Evolutionary conservation across 2,797 vertebrate genomes (phyloP).

Genomic region (Lagodon rhomboides): DNA sequence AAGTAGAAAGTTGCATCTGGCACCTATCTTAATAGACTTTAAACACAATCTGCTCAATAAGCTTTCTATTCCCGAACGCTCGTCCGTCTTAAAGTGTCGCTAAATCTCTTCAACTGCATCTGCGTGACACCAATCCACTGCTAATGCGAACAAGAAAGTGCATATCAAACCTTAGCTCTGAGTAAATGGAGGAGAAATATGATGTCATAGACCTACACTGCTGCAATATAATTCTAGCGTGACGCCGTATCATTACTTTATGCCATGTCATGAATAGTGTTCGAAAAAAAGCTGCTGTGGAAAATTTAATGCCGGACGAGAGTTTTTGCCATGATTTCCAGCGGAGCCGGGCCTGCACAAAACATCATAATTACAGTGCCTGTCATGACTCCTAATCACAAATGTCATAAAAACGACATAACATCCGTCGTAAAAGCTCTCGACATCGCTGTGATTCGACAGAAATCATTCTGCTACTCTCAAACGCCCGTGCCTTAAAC

Average conservation of each 20-base stretch:
- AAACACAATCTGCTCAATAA: slow-evolving; percentile 65
- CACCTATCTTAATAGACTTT: slow-evolving; percentile 57
- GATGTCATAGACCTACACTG: slow-evolving; percentile 61
- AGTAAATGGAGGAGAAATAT: slow-evolving; percentile 71
- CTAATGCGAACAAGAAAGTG: slow-evolving; percentile 72
- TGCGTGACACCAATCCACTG: slow-evolving; percentile 63
- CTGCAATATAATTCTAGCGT: slow-evolving; percentile 65
- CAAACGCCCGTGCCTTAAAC: slow-evolving; percentile 61
- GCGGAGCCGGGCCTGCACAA: slow-evolving; percentile 68
- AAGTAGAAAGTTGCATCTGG: slow-evolving; percentile 64
- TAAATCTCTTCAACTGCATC: slow-evolving; percentile 66
- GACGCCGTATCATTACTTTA: slow-evolving; percentile 67
- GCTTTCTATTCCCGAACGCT: slow-evolving; percentile 50
- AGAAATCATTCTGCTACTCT: slow-evolving; percentile 71
- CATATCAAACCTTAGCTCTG: slow-evolving; percentile 75
- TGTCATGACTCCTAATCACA: slow-evolving; percentile 81
- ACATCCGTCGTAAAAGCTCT: slow-evolving; percentile 81
- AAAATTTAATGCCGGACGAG: slow-evolving; percentile 71
- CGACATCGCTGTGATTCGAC: slow-evolving; percentile 77
- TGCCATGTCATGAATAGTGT: slow-evolving; percentile 63
- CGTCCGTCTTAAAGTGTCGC: slow-evolving; percentile 34
- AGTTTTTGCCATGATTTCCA: slow-evolving; percentile 74
- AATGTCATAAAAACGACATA: slow-evolving; percentile 82
- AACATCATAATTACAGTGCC: slow-evolving; percentile 80
- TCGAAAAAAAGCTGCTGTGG: slow-evolving; percentile 70